Conservation (phyloP, 2,797 vertebrate genomes). For the Chanos chanos region DNA sequence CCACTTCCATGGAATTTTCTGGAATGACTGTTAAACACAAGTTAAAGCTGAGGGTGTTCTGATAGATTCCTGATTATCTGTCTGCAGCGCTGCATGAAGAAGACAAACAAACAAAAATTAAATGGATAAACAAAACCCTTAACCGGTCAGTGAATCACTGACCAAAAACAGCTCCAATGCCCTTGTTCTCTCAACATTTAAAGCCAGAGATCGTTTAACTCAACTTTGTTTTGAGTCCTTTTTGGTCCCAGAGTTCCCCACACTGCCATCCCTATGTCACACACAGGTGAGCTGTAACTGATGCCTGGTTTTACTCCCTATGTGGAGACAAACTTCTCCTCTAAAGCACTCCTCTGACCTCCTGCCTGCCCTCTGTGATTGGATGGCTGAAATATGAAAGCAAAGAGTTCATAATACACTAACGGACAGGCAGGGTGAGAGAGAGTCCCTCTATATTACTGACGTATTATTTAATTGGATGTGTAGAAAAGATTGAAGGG, state of each 20-base stretch:
- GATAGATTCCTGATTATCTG: conserved; percentile 61
- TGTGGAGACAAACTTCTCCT: too few relatives aligned
- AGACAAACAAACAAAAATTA: too few relatives aligned
- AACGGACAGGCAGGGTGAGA: conserved; percentile 47
- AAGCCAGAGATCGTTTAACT: too few relatives aligned
- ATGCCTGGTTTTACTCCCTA: too few relatives aligned
- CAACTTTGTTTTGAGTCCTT: not conserved
- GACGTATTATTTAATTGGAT: conserved; percentile 56
- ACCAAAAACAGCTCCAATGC: too few relatives aligned
- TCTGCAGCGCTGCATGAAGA: conserved; percentile 64
- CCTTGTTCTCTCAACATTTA: too few relatives aligned
- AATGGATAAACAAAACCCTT: conserved; percentile 61
- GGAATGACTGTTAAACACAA: conserved; percentile 46
- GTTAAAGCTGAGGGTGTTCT: conserved; percentile 64
- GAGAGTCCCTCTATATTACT: conserved; percentile 35
- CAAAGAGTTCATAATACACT: conserved; percentile 14
- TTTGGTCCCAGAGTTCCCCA: too few relatives aligned
- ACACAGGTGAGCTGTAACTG: too few relatives aligned
- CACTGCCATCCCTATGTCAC: too few relatives aligned
- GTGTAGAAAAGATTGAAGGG: conserved; percentile 54
- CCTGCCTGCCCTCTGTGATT: conserved; percentile 26
- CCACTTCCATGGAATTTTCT: conserved; percentile 20
- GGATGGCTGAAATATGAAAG: conserved; percentile 24
- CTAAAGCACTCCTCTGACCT: too few relatives aligned
- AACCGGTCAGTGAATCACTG: conserved; percentile 34